Evolutionary conservation across 2,113 vertebrate genomes (phyloP), one percentile per base, ranked within the genome.

Genomic region (Xiphorhynchus elegans): DNA sequence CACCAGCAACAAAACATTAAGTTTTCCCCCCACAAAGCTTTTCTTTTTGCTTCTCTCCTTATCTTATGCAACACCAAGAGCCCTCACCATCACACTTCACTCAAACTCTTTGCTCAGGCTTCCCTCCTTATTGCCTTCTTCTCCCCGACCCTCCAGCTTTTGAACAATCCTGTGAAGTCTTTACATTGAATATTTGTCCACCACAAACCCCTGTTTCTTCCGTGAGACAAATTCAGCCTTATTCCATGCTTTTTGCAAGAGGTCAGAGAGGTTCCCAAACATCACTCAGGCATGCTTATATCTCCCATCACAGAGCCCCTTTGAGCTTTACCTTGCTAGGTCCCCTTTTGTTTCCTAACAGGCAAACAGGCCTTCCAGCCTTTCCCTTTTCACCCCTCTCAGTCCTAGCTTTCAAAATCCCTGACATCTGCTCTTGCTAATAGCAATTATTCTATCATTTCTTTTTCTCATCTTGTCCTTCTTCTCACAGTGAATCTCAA

Each of bases 341-440:
- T 93, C 24, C 37, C 39, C 50, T 92, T 93, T 91, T 75, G 56
- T 91, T 64, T 94, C 68, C 64, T 47, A 87, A 49, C 40, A 84
- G 87, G 72, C 59, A 80, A 91, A 35, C 18, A 74, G 82, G 47
- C 29, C 83, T 89, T 74, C 85, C 60, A 92, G 56, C 10, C 64
- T 81, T 81, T 74, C 47, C n/a, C 37, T 92, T 93, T 84, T 95
- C 85, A 75, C 23, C 26, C 12, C 11, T 84, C 79, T 84, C 58
- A 75, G 72, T 60, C 44, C 13, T n/a, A 81, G 75, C 82, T 94
- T 90, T 86, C 75, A 90, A 94, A 93, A 86, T 56, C 49, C 33
- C 49, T 56, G 52, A 55, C 3, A 4, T 64, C 76, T 89, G 58
- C 76, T 89, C 73, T 87, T 58, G 40, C 20, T 89, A 96, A 92